A percentile compares a stretch with the other conserved stretches of the same genome.
Evolutionary conservation across 2,113 vertebrate species (phyloP).

Genomic region (Hiodon alosoides): DNA sequence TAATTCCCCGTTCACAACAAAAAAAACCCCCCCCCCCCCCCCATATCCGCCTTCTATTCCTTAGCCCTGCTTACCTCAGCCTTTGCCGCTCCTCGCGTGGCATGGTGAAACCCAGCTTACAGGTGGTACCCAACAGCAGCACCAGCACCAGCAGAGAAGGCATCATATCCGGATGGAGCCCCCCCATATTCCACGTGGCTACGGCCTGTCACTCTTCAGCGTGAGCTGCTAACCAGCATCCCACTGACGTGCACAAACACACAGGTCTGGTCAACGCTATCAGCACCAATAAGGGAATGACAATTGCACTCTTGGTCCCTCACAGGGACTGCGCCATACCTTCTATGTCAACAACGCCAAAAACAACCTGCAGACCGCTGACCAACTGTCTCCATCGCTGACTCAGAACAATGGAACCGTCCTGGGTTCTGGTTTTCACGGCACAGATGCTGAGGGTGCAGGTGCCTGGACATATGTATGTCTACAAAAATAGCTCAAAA

Average conservation of each 20-base stretch:
- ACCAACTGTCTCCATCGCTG: constrained; percentile 9
- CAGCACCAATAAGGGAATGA: background rate
- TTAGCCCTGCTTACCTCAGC: constrained; percentile 52
- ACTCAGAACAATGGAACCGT: background rate
- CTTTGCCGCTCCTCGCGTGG: constrained; percentile 57
- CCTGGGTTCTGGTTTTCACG: background rate
- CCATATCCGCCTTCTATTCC: background rate
- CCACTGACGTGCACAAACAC: constrained; percentile 12
- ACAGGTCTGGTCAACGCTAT: background rate
- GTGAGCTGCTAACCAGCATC: constrained; percentile 27
- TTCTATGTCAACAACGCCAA: background rate
- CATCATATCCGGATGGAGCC: constrained; percentile 40
- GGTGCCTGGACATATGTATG: background rate
- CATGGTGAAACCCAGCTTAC: constrained; percentile 52
- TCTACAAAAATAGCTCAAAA: background rate
- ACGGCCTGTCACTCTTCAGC: constrained; percentile 28
- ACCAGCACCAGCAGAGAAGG: constrained; percentile 34
- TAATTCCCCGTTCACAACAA: too few species aligned
- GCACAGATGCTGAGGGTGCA: background rate
- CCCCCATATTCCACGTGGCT: constrained; percentile 26
- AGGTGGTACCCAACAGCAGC: constrained; percentile 46
- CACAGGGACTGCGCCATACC: background rate
- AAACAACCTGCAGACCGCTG: background rate
- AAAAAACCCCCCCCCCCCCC: too few species aligned
- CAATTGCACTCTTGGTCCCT: background rate